Base-by-base conservation (phyloP, 2,888 invertebrate genomes). In the Balanococcus diminutus region DNA sequence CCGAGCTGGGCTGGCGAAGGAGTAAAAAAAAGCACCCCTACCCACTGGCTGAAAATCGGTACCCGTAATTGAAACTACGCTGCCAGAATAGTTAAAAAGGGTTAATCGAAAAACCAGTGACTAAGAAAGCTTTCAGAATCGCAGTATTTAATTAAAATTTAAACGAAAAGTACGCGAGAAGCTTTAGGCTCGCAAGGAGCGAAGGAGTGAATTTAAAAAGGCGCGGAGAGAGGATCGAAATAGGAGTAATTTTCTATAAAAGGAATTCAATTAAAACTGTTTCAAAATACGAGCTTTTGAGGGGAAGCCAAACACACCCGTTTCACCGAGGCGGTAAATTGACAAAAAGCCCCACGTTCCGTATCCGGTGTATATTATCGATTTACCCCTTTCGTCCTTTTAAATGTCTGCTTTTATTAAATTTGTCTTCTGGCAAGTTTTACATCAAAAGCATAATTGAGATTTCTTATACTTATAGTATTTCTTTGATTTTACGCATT, bases 261-360 rank as follows among this genome's bases (percentile, higher is more conserved):
- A 84, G 84, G 75, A 84, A 84, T 84, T 84, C 84, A 84, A 84
- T 84, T 84, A 84, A 84, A 84, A 84, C 84, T 25, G 84, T 84
- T 84, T 61, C 84, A 84, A 84, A 84, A 75, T 75, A 79, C 84
- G 72, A 75, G 75, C 75, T 84, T 84, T 84, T 39, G 72, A 42
- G 84, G 75, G 39, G 42, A 84, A 84, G 84, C 84, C 75, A 84
- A 84, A 84, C 72, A 84, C 72, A 84, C 84, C 72, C 84, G 75
- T 84, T 84, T 75, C 46, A 75, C 28, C 42, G 75, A 46, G 75
- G 84, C 84, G 75, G 84, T 42, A 84, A 84, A 84, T 84, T 84
- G 84, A 75, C 67, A 72, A 82, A 75, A 75, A 75, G 75, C 75
- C 75, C 75, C 75, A 75, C 75, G 28, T 75, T 75, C 75, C 75